Percentiles rank a stretch among this genome's conserved stretches.
These are phyloP conservation scores for Ischnus inquisitorius DNA, from an alignment of 2,888 invertebrate genomes.

Conservation along the genomic window DNA sequence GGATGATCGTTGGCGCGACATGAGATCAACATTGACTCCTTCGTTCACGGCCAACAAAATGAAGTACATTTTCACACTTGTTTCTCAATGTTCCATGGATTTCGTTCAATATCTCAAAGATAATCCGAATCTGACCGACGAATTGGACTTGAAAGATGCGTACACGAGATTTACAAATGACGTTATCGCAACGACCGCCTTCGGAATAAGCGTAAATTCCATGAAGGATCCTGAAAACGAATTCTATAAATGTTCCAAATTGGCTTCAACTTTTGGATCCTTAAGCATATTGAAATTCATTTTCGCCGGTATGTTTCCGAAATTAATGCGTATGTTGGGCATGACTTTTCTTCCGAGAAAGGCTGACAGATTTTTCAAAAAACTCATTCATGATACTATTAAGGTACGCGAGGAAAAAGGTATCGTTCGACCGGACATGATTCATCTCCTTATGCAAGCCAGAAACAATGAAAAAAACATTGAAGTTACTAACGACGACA, in stretches of 20 bases:
- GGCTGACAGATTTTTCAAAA: conserved; percentile 67
- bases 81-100: conserved; percentile 73
- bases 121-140: conserved; percentile 71
- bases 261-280: conserved; percentile 35
- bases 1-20: conserved; percentile 77
- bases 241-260: conserved; percentile 84
- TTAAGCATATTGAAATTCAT: conserved; percentile 61
- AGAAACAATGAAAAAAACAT: conserved; percentile 63
- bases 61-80: conserved; percentile 75
- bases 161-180: conserved; percentile 6
- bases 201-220: conserved; percentile 8
- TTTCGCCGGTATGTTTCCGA: conserved; percentile 52
- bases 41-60: conserved; percentile 80
- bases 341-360: conserved; percentile 57
- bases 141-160: conserved; percentile 85
- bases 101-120: conserved; percentile 73
- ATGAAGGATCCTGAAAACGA: conserved; percentile 85
- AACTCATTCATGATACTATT: conserved; percentile 83
- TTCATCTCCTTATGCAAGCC: conserved; percentile 87
- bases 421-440: conserved; percentile 87
- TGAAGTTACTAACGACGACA: conserved; percentile 48
- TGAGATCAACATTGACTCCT: conserved; percentile 77
- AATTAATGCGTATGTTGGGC: conserved; percentile 61
- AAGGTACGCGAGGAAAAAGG: conserved; percentile 85
- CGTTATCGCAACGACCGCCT: not conserved